A percentile compares a stretch with the other conserved stretches of the same genome.
phyloP scores from a whole-genome alignment of 2,888 invertebrate genomes.

The Cheilosia urbana region DNA sequence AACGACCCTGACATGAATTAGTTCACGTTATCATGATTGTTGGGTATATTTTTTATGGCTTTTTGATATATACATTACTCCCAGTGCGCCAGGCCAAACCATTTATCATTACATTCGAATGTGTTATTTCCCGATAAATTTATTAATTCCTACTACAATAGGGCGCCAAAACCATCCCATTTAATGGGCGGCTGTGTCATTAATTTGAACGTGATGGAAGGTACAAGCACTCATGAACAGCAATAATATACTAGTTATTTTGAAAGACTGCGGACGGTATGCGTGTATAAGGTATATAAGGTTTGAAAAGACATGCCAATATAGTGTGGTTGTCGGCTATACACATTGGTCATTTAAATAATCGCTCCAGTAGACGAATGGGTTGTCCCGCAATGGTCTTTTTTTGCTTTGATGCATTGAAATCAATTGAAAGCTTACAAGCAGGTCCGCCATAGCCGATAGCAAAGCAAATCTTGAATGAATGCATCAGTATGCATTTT shows the following conservation, averaged over 20 bases:
- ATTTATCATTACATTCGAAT: constrained; percentile 36
- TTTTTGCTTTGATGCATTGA: neutral
- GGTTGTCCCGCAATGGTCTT: neutral
- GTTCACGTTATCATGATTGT: constrained; percentile 33
- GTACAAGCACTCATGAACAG: constrained; percentile 5
- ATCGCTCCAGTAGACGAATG: neutral
- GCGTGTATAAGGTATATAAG: neutral
- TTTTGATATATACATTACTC: constrained; percentile 18
- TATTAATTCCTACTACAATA: constrained; percentile 15
- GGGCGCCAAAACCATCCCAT: neutral
- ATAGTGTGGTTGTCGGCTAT: constrained; percentile 2
- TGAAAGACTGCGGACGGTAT: neutral
- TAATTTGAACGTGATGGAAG: constrained; percentile 23
- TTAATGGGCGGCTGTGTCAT: constrained; percentile 17
- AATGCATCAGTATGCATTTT: too few relatives aligned
- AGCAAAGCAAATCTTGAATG: too few relatives aligned
- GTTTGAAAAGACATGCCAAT: neutral
- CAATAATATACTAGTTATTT: constrained; percentile 10
- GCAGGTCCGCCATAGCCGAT: too few relatives aligned
- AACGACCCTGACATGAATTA: constrained; percentile 36
- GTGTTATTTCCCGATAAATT: constrained; percentile 30
- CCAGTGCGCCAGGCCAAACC: constrained; percentile 15
- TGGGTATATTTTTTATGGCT: constrained; percentile 11
- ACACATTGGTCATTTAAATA: neutral
- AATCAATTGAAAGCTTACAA: neutral